Evolutionary conservation across 2,888 invertebrate species (phyloP).

Genomic region (Meloe dianella): DNA sequence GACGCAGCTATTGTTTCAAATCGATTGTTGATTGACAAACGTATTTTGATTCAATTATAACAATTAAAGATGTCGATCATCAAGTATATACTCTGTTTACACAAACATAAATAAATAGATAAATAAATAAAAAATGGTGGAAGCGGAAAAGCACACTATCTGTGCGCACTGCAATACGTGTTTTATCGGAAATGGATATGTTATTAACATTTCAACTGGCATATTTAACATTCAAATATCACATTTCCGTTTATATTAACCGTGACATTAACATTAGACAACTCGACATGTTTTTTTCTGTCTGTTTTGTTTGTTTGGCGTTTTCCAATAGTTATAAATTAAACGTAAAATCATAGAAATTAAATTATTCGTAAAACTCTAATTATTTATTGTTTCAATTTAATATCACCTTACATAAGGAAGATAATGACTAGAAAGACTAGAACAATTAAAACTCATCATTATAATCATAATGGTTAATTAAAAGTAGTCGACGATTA

Average conservation of each 20-base stretch:
- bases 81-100: too few relatives aligned
- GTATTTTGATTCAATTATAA: too few relatives aligned
- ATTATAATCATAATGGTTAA: too few relatives aligned
- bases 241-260: conserved; percentile 2
- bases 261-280: neutral
- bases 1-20: too few relatives aligned
- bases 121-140: neutral
- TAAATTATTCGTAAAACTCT: neutral
- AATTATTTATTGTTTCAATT: neutral
- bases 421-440: conserved; percentile 8
- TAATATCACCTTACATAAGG: neutral
- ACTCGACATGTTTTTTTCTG: too few relatives aligned
- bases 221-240: neutral
- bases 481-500: too few relatives aligned
- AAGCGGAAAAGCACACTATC: neutral
- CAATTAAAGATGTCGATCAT: too few relatives aligned
- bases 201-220: neutral
- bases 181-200: conserved; percentile 1
- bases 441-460: neutral
- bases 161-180: neutral
- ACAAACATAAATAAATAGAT: neutral
- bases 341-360: neutral
- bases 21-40: too few relatives aligned
- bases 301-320: too few relatives aligned
- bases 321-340: too few relatives aligned